Base-by-base conservation (phyloP, 2,888 invertebrate genomes). In the Agrenia bidenticulata region DNA sequence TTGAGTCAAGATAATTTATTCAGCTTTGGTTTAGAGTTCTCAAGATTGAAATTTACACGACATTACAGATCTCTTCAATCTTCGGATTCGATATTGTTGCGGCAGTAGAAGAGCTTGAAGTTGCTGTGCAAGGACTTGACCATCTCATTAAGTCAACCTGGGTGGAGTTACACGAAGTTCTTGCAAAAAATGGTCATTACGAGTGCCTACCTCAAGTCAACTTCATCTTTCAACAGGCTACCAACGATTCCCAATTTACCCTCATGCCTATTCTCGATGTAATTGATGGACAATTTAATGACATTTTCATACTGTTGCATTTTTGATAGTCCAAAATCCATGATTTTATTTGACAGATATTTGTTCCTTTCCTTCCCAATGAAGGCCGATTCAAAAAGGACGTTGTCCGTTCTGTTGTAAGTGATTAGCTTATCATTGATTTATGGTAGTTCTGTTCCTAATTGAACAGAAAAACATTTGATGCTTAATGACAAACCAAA, bases 231-330 rank as follows among this genome's bases (percentile, higher is more conserved):
- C 19, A 65, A 42, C 21, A 53, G n/a, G 62, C 58, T 0, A 27
- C 62, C 19, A 59, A 51, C 5, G 27, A 58, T 2, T 45, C 62
- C 19, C 66, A 66, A 24, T 45, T 54, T 5, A 37, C 57, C 0
- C 4, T 65, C 4, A 61, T 57, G 41, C 65, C 65, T 32, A 27
- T 61, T 56, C 19, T 65, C 11, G 65, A 65, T 19, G 65, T 64
- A 59, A 32, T 32, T 32, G 32, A 4, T 32, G 50, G 57, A 19
- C 26, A 37, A 23, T 7, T 13, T 53, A 23, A 21, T 23, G 11
- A 11, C 13, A 23, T 13, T 51, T 55, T 56, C 21, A 11, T 26
- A 27, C 15, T 54, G 24, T 7, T n/a, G n/a, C n/a, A n/a, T 54
- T 26, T 54, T 26, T 2, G 23, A n/a, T n/a, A n/a, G n/a, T n/a